Conservation (phyloP, 2,888 invertebrate species). For the Melieria picta region DNA sequence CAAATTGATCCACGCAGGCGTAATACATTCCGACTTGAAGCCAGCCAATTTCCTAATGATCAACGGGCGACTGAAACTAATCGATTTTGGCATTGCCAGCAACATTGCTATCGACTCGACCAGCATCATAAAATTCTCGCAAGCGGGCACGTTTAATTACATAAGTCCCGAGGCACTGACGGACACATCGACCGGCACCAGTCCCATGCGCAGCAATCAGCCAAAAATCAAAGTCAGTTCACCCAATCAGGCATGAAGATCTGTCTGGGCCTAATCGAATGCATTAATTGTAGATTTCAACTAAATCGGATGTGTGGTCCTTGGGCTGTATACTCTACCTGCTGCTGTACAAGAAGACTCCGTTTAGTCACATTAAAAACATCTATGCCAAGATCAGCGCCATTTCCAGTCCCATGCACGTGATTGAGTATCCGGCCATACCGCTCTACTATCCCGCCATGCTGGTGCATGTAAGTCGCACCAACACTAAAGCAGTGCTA, state of each 20-base stretch:
- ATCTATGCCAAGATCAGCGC: conserved; percentile 79
- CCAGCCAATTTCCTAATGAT: conserved; percentile 95
- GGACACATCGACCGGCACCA: conserved; percentile 69
- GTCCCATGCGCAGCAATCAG: conserved; percentile 65
- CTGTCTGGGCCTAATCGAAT: not conserved
- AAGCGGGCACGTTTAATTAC: conserved; percentile 92
- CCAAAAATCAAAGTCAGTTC: conserved; percentile 67
- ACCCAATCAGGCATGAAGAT: not conserved
- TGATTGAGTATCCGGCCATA: conserved; percentile 77
- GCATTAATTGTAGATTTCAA: conserved; percentile 75
- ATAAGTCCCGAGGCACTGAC: conserved; percentile 94
- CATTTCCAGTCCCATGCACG: conserved; percentile 78
- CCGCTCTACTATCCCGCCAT: conserved; percentile 68
- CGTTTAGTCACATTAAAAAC: conserved; percentile 84
- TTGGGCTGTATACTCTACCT: conserved; percentile 96
- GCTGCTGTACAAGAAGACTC: conserved; percentile 88
- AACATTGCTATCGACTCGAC: conserved; percentile 88
- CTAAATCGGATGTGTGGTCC: conserved; percentile 97
- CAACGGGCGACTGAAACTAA: conserved; percentile 86
- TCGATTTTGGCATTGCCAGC: conserved; percentile 97
- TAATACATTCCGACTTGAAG: conserved; percentile 96
- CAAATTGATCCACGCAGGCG: conserved; percentile 70
- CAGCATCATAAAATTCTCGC: conserved; percentile 83
- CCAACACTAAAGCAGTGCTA: not conserved
- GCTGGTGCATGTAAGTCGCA: conserved; percentile 59